Percentiles rank a stretch among this genome's conserved stretches.
These are phyloP conservation scores for Acropora yongei DNA, from an alignment of 64 coral and sea anemone genomes.

Conservation along the genomic window DNA sequence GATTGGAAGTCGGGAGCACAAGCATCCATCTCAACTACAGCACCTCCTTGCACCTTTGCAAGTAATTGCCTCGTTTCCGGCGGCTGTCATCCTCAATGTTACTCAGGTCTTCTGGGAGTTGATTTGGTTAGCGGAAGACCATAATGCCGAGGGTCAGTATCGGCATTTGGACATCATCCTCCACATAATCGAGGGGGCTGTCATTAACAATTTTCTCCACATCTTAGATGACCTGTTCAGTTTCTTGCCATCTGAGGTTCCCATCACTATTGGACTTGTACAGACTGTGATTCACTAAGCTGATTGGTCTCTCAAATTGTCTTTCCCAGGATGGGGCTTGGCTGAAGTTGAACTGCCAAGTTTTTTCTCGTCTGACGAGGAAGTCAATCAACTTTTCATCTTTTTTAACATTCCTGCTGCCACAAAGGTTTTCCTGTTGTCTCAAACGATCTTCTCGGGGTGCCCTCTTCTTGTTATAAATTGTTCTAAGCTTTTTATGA, in stretches of 20 bases:
- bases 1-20: conserved; percentile 30
- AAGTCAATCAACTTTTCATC: conserved; percentile 29
- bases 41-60: conserved; percentile 44
- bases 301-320: conserved; percentile 59
- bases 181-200: conserved; percentile 42
- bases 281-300: conserved; percentile 34
- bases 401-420: conserved; percentile 16
- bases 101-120: conserved; percentile 28
- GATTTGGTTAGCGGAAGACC: conserved; percentile 20
- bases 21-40: conserved; percentile 42
- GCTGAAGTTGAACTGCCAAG: conserved; percentile 62
- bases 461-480: conserved; percentile 11
- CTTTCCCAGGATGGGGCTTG: conserved; percentile 47
- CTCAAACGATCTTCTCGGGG: conserved; percentile 36
- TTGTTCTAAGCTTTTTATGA: conserved; percentile 8
- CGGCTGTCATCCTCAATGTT: background rate
- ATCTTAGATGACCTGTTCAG: conserved; percentile 44
- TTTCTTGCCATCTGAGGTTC: conserved; percentile 4
- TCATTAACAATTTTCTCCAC: conserved; percentile 43
- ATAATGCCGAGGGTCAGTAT: conserved; percentile 37
- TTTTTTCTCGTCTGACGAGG: conserved; percentile 1
- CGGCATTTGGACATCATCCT: conserved; percentile 44
- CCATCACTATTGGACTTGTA: conserved; percentile 52
- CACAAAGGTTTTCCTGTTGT: conserved; percentile 18
- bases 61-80: conserved; percentile 40